Percentiles rank a stretch among this genome's conserved stretches.
Evolutionary conservation across 2,888 invertebrate genomes (phyloP).

Genomic region (Yponomeuta malinellus): DNA sequence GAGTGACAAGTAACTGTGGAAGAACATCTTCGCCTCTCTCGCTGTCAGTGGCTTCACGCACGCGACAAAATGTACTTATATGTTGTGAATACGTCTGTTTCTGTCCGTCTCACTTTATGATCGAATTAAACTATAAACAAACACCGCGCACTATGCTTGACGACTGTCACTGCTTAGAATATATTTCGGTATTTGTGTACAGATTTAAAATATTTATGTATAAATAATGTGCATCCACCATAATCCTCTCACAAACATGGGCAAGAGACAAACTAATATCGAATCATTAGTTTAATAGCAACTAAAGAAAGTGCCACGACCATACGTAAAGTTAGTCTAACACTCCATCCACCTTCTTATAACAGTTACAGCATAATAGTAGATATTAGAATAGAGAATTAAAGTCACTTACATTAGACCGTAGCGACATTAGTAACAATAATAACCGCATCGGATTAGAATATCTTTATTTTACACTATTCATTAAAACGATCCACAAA

Average conservation of each 20-base stretch:
- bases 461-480: no score
- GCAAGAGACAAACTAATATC: background rate
- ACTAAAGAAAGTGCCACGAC: background rate
- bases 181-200: background rate
- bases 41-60: background rate
- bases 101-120: background rate
- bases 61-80: background rate
- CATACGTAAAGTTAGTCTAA: background rate
- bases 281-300: background rate
- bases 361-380: background rate
- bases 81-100: background rate
- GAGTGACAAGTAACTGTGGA: background rate
- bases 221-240: background rate
- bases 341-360: background rate
- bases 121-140: background rate
- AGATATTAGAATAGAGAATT: background rate
- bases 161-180: background rate
- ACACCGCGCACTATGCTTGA: background rate
- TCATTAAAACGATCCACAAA: background rate
- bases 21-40: background rate
- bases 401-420: background rate
- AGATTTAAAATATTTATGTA: background rate
- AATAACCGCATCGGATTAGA: no score
- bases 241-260: background rate
- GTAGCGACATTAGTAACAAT: no score